Evolutionary conservation across 1,140 invertebrate species (phyloP).

Genomic region (Drosophila bocki): DNA sequence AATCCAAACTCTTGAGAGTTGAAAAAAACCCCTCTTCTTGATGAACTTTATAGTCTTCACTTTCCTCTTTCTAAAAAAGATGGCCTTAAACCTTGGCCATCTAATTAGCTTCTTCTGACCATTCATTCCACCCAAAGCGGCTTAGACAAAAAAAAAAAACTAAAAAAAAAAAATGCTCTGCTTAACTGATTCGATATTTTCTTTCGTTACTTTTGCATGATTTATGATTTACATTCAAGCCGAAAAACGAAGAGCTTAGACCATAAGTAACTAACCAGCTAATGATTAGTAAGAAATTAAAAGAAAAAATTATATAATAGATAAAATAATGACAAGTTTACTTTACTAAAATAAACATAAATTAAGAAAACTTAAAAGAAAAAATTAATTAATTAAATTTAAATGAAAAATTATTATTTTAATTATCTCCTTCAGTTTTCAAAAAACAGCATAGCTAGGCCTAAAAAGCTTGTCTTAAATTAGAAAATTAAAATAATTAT

Average conservation of each 20-base stretch:
- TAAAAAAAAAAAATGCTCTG: slow-evolving; percentile 35
- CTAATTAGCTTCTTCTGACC: slow-evolving; percentile 33
- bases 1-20: not conserved
- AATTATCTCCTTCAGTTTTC: not conserved
- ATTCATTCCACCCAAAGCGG: slow-evolving; percentile 14
- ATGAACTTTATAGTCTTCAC: slow-evolving; percentile 1
- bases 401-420: not conserved
- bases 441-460: too few species aligned
- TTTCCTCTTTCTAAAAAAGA: slow-evolving; percentile 20
- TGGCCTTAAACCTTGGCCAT: slow-evolving; percentile 23
- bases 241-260: not conserved
- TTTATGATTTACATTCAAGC: slow-evolving; percentile 44
- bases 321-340: slow-evolving; percentile 1
- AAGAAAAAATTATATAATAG: not conserved
- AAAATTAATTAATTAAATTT: not conserved
- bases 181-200: slow-evolving; percentile 34
- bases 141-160: slow-evolving; percentile 9
- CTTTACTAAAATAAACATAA: not conserved
- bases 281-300: slow-evolving; percentile 24
- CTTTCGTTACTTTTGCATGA: slow-evolving; percentile 41
- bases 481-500: too few species aligned
- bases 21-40: not conserved
- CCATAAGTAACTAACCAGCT: slow-evolving; percentile 5
- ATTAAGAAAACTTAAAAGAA: too few species aligned
- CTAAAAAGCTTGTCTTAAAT: not conserved